Evolutionary conservation across 37 sponge, comb jelly and placozoan genomes (phyloP).

Genomic region (Chondrilla cf. caribensis): DNA sequence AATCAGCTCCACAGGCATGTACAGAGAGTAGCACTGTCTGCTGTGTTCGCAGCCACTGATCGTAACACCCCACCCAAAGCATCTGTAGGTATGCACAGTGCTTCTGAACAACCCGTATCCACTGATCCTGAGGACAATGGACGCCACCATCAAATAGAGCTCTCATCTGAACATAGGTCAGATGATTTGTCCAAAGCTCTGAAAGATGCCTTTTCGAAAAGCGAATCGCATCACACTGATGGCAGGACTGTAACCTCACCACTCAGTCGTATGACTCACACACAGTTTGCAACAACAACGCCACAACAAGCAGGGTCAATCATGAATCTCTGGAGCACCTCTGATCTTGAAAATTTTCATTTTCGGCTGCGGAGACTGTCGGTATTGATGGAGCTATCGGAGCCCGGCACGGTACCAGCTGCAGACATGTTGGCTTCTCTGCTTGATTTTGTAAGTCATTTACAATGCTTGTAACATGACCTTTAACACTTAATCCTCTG

Average conservation of each 20-base stretch:
- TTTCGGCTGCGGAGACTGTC: slow-evolving; percentile 40
- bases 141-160: too few relatives aligned
- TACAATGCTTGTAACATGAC: too few relatives aligned
- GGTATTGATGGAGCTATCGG: slow-evolving; percentile 57
- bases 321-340: background rate
- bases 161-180: background rate
- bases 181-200: background rate
- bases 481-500: too few relatives aligned
- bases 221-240: background rate
- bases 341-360: slow-evolving; percentile 29
- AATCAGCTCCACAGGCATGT: slow-evolving; percentile 61
- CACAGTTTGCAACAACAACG: background rate
- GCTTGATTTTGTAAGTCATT: slow-evolving; percentile 56
- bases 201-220: background rate
- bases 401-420: slow-evolving; percentile 63
- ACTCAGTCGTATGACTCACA: background rate
- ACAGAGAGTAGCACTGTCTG: slow-evolving; percentile 67
- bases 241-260: background rate
- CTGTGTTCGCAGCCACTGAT: slow-evolving; percentile 28
- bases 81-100: background rate
- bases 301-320: background rate
- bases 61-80: background rate
- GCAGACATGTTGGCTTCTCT: slow-evolving; percentile 59
- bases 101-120: background rate
- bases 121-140: background rate